Conservation (phyloP, 2,797 vertebrate genomes). For the Petrocephalus sullivani region DNA sequence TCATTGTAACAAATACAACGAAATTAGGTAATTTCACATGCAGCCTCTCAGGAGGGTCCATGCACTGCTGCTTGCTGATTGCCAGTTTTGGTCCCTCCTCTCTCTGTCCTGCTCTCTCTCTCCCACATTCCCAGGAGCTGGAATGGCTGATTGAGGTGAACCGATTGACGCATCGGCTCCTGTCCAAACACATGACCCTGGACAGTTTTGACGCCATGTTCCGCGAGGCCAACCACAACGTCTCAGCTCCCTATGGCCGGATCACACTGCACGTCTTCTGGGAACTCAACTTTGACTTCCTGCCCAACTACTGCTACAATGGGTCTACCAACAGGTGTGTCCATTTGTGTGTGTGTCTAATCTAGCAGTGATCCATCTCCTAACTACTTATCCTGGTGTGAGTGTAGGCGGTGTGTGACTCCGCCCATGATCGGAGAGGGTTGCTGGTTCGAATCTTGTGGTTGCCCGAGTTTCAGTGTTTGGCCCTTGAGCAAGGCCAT, state of each 20-base stretch:
- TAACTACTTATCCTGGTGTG: not conserved
- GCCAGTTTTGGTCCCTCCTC: not conserved
- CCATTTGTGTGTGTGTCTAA: not conserved
- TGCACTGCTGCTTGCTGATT: not conserved
- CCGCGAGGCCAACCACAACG: constrained; percentile 84
- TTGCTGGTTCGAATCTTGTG: not conserved
- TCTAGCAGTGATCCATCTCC: not conserved
- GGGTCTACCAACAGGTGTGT: constrained; percentile 83
- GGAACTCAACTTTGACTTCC: constrained; percentile 87
- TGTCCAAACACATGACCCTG: constrained; percentile 84
- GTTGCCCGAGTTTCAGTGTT: not conserved
- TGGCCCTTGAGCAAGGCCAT: not conserved
- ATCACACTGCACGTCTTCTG: constrained; percentile 87
- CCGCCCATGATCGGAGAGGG: not conserved
- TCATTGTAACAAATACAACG: no score
- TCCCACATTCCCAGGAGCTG: constrained; percentile 63
- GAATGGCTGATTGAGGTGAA: constrained; percentile 86
- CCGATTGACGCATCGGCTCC: constrained; percentile 76
- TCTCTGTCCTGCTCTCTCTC: not conserved
- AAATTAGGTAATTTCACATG: not conserved
- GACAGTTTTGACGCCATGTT: constrained; percentile 90
- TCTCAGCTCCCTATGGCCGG: constrained; percentile 80
- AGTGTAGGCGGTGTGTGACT: not conserved
- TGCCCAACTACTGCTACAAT: constrained; percentile 88
- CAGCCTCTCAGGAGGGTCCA: not conserved